Percentiles rank a stretch among this genome's conserved stretches.
These are phyloP conservation scores for Lapara coniferarum DNA, from an alignment of 2,888 invertebrate species.

Conservation along the genomic window DNA sequence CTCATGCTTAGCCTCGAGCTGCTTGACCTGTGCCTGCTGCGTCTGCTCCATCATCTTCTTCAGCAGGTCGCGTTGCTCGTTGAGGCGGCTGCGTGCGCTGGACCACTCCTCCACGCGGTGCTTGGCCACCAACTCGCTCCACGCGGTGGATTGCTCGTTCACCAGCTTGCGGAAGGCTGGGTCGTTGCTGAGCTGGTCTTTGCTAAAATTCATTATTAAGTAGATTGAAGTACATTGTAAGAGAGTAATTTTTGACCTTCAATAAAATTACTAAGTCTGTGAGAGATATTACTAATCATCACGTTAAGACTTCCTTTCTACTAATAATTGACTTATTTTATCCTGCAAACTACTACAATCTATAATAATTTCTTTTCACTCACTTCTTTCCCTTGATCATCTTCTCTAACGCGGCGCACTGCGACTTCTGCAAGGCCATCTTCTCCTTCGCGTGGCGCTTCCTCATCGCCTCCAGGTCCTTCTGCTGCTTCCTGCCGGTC, in stretches of 20 bases:
- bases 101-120: constrained; percentile 94
- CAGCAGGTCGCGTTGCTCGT: constrained; percentile 91
- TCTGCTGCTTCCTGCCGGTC: constrained; percentile 96
- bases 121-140: constrained; percentile 94
- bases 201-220: constrained; percentile 73
- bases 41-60: constrained; percentile 91
- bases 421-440: constrained; percentile 93
- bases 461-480: constrained; percentile 95
- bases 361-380: constrained; percentile 48
- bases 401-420: constrained; percentile 96
- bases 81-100: constrained; percentile 90
- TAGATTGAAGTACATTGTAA: too few species aligned
- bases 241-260: too few species aligned
- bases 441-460: constrained; percentile 98
- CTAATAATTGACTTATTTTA: too few species aligned
- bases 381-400: constrained; percentile 96
- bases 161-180: constrained; percentile 92
- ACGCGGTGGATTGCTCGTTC: constrained; percentile 95
- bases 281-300: too few species aligned
- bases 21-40: constrained; percentile 93
- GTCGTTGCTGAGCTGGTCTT: constrained; percentile 91
- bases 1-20: constrained; percentile 94
- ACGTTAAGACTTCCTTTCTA: too few species aligned
- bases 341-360: not conserved
- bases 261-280: too few species aligned